Conservation (phyloP, 2,797 vertebrate genomes). For the Australoheros facetus region DNA sequence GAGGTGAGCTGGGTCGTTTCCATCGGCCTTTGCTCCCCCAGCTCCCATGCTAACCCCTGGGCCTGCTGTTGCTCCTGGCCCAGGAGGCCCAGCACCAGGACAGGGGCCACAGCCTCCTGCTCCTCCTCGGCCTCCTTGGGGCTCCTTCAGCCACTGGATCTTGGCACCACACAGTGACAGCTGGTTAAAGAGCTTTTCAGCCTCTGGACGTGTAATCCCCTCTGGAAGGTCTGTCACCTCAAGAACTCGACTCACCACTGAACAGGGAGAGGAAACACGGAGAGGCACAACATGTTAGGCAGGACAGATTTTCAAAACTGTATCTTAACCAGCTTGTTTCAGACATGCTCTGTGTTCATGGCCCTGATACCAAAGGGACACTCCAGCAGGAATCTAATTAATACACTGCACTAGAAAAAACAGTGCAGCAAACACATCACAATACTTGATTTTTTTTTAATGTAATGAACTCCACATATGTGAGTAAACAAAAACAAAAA, state of each 20-base stretch:
- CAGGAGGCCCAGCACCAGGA: slow-evolving; percentile 35
- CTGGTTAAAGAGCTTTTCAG: slow-evolving; percentile 97
- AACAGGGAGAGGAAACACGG: not conserved
- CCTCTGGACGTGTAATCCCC: slow-evolving; percentile 94
- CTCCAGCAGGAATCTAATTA: not conserved
- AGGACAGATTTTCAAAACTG: not conserved
- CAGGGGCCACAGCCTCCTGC: slow-evolving; percentile 65
- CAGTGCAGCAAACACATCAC: too few species aligned
- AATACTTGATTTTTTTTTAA: too few species aligned
- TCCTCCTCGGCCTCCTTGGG: slow-evolving; percentile 86
- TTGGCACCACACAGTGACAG: slow-evolving; percentile 96
- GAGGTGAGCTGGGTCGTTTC: slow-evolving; percentile 91
- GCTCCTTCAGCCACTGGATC: slow-evolving; percentile 98
- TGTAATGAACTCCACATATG: not conserved
- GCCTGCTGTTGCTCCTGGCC: slow-evolving; percentile 60
- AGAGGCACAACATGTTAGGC: not conserved
- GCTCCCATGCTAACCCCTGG: slow-evolving; percentile 65
- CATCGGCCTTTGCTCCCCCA: slow-evolving; percentile 81
- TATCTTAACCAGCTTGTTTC: not conserved
- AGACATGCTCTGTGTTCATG: not conserved
- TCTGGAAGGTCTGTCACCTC: slow-evolving; percentile 98
- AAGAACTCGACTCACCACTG: slow-evolving; percentile 94
- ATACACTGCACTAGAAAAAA: too few species aligned
- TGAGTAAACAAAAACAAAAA: not conserved
- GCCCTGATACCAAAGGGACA: not conserved